Evolutionary conservation across 2,113 vertebrate species (phyloP).

Genomic region (Saccopteryx leptura): DNA sequence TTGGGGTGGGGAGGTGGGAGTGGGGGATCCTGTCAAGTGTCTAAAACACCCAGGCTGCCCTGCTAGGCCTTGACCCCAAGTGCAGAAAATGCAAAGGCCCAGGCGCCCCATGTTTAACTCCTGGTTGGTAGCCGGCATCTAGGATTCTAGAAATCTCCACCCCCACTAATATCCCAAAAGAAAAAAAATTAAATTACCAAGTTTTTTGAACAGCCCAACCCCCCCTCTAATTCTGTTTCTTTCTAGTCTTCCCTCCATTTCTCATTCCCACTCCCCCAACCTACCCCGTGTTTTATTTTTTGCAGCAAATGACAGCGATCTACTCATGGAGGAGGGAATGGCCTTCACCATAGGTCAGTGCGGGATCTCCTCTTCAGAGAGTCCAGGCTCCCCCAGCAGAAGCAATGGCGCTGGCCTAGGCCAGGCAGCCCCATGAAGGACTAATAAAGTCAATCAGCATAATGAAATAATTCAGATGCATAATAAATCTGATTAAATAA

Average conservation of each 20-base stretch:
- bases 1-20: too few relatives aligned
- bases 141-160: neutral
- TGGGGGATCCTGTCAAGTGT: neutral
- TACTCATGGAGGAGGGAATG: slow-evolving; percentile 92
- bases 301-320: slow-evolving; percentile 88
- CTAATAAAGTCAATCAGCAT: slow-evolving; percentile 78
- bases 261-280: neutral
- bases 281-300: slow-evolving; percentile 78
- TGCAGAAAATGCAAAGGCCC: neutral
- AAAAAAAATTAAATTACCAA: neutral
- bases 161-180: neutral
- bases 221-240: neutral
- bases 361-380: neutral
- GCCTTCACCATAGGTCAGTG: slow-evolving; percentile 92
- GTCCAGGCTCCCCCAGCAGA: neutral
- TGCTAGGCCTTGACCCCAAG: neutral
- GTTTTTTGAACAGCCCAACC: neutral
- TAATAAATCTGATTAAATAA: slow-evolving; percentile 70
- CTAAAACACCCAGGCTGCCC: neutral
- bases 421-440: slow-evolving; percentile 66
- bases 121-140: neutral
- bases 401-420: neutral
- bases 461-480: slow-evolving; percentile 83
- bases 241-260: slow-evolving; percentile 4
- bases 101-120: neutral